phyloP scores from a whole-genome alignment of 2,888 invertebrate species.

The Dermolepida albohirtum region DNA sequence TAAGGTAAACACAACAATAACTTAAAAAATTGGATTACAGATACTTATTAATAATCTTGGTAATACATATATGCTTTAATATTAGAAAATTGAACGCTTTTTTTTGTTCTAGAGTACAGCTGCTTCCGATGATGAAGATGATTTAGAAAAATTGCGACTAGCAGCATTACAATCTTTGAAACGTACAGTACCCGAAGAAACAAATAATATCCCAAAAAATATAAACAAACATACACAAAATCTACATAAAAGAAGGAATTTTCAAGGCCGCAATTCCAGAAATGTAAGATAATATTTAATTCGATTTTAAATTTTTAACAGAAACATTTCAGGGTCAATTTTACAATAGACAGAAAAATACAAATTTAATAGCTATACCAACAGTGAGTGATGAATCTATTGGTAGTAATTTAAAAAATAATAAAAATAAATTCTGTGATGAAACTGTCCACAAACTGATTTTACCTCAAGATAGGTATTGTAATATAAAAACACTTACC shows the following conservation, averaged over 20 bases:
- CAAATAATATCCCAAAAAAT: slow-evolving; percentile 22
- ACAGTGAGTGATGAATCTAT: slow-evolving; percentile 60
- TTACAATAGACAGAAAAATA: slow-evolving; percentile 58
- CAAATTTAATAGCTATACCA: slow-evolving; percentile 68
- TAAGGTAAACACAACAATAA: slow-evolving; percentile 31
- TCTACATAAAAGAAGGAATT: slow-evolving; percentile 45
- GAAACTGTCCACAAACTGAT: slow-evolving; percentile 53
- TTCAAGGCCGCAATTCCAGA: slow-evolving; percentile 47
- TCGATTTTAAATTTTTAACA: slow-evolving; percentile 8
- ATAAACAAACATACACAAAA: slow-evolving; percentile 22
- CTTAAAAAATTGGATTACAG: background rate
- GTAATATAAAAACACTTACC: slow-evolving; percentile 48
- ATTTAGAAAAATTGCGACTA: slow-evolving; percentile 66
- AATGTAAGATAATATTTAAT: slow-evolving; percentile 50
- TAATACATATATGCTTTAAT: slow-evolving; percentile 1
- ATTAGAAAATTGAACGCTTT: background rate
- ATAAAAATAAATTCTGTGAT: slow-evolving; percentile 37
- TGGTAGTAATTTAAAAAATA: slow-evolving; percentile 2
- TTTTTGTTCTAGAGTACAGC: slow-evolving; percentile 51
- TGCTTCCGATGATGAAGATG: slow-evolving; percentile 68
- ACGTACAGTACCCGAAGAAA: slow-evolving; percentile 19
- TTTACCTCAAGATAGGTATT: slow-evolving; percentile 60
- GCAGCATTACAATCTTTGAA: slow-evolving; percentile 65
- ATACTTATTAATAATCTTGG: background rate
- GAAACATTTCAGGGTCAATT: slow-evolving; percentile 55